Evolutionary conservation across 2,113 vertebrate genomes (phyloP), one percentile per base, ranked within the genome.

Genomic region (Bolborhynchus lineola): DNA sequence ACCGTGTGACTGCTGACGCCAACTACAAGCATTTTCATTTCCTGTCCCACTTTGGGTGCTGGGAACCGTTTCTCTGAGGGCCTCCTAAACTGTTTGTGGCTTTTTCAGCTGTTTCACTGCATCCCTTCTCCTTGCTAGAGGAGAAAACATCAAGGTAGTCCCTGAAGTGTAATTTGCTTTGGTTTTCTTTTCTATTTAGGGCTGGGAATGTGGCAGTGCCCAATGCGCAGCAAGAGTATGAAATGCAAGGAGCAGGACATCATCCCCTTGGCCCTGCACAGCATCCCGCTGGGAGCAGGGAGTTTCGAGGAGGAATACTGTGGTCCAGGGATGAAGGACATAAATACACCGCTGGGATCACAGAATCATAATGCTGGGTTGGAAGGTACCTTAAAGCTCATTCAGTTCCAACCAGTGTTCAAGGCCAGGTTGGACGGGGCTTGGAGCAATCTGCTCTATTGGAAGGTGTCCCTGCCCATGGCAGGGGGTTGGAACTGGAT

Each of bases 1-100:
- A 94, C 88, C 96, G 62, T 93, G 95, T 78, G 97, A 69, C 91
- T 18, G 52, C 1, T 7, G 49, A 64, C n/a, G 50, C 67, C 84
- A 92, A 96, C 74, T 97, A 46, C 96, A 96, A 19, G 49, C 42
- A 0, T 7, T 55, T 65, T 6, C 4, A 42, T 62, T 64, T 49
- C 41, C 75, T 23, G 7, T 3, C 7, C 6, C 39, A 8, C 35
- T 69, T 11, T 2, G 39, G 8, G 5, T 5, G 29, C 23, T 31
- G 57, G 52, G 23, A 85, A 2, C 7, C 6, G 2, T 50, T 39
- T 11, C 37, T 59, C 33, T 20, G 13, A 16, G 29, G 5, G 26
- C 16, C 35, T 57, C 42, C 42, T 14, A 2, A 3, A 3, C 4
- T 42, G 44, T 3, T 11, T 39, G 19, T 3, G 15, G 25, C 5